Percentiles rank a stretch among this genome's conserved stretches.
These are phyloP conservation scores for Aleiodes alternator DNA, from an alignment of 2,888 invertebrate genomes.

Conservation along the genomic window DNA sequence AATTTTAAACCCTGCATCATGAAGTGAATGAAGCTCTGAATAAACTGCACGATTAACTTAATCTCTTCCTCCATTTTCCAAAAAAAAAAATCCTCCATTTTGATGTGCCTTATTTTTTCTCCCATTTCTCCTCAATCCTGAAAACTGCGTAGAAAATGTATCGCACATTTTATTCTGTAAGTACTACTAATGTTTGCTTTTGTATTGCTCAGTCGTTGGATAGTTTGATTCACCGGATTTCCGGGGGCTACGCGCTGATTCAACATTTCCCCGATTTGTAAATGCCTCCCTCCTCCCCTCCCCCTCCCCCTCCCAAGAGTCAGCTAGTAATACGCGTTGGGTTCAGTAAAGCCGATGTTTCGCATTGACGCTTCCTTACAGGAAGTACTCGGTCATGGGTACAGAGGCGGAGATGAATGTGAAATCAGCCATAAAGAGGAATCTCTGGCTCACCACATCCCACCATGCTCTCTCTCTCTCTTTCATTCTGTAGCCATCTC, in stretches of 20 bases:
- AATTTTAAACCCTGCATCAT: too few relatives aligned
- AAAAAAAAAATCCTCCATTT: too few relatives aligned
- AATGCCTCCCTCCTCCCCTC: slow-evolving; percentile 32
- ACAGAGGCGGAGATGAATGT: slow-evolving; percentile 32
- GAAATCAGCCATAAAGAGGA: slow-evolving; percentile 30
- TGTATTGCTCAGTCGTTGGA: slow-evolving; percentile 42
- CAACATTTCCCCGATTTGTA: slow-evolving; percentile 50
- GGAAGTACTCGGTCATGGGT: slow-evolving; percentile 56
- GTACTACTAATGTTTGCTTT: slow-evolving; percentile 24
- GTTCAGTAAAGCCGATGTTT: slow-evolving; percentile 45
- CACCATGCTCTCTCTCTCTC: background rate
- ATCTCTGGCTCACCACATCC: slow-evolving; percentile 25
- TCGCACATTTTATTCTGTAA: slow-evolving; percentile 3
- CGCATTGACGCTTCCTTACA: slow-evolving; percentile 61
- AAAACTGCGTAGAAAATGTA: background rate
- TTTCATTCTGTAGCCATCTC: background rate
- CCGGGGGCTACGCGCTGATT: slow-evolving; percentile 47
- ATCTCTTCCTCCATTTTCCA: too few relatives aligned
- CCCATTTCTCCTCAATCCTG: too few relatives aligned
- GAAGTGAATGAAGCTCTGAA: too few relatives aligned
- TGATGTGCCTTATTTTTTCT: too few relatives aligned
- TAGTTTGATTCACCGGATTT: slow-evolving; percentile 48
- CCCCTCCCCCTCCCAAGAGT: background rate
- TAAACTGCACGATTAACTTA: too few relatives aligned
- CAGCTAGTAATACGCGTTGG: slow-evolving; percentile 44